A percentile compares a stretch with the other conserved stretches of the same genome.
phyloP scores from a whole-genome alignment of 2,797 vertebrate genomes.

The Danio choprae region DNA sequence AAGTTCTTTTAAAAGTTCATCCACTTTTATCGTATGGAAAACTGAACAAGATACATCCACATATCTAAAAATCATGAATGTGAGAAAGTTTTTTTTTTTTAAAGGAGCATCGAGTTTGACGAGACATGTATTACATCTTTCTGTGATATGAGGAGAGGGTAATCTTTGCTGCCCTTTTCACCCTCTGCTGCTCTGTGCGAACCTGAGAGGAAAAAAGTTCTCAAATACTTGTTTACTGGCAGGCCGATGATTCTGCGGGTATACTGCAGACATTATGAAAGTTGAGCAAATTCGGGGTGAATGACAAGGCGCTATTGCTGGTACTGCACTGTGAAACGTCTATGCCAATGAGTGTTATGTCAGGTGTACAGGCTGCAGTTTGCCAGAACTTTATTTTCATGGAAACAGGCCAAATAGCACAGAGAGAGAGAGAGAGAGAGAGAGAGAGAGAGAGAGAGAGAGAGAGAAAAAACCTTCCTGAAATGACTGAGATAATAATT shows the following conservation, averaged over 20 bases:
- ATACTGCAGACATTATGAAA: constrained; percentile 71
- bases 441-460: constrained; percentile 55
- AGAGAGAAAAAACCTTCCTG: constrained; percentile 54
- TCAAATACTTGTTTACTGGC: constrained; percentile 70
- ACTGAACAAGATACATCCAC: too few species aligned
- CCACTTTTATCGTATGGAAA: neutral
- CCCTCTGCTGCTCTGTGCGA: constrained; percentile 42
- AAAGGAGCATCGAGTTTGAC: neutral
- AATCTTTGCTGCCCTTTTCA: constrained; percentile 50
- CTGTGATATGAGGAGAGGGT: constrained; percentile 1
- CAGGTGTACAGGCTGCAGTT: constrained; percentile 79
- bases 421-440: constrained; percentile 48
- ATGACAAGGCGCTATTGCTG: constrained; percentile 70
- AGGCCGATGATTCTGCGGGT: constrained; percentile 63
- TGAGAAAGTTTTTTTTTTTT: neutral
- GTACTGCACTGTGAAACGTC: constrained; percentile 75
- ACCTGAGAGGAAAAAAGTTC: constrained; percentile 43
- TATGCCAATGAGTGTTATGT: constrained; percentile 81
- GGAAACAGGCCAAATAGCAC: constrained; percentile 73
- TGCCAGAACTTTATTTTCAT: constrained; percentile 74
- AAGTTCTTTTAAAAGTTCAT: neutral
- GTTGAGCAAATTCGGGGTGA: constrained; percentile 69
- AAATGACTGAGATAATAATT: constrained; percentile 65
- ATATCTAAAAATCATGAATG: neutral
- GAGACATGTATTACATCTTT: neutral